These are phyloP conservation scores for Xiphophorus birchmanni DNA, from an alignment of 2,797 vertebrate species.

Conservation along the genomic window DNA sequence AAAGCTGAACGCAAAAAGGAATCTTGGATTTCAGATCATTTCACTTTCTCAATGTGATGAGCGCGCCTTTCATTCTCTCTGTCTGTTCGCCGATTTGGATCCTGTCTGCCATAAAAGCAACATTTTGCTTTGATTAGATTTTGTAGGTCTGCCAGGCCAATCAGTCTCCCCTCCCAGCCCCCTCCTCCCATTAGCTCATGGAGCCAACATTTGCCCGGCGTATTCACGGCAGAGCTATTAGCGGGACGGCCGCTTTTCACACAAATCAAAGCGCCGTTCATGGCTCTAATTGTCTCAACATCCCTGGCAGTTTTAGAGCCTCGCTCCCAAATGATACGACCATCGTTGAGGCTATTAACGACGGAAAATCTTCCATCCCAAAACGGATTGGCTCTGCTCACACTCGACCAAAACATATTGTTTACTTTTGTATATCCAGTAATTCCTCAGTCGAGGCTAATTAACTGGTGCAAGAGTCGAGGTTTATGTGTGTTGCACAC, in stretches of 20 bases:
- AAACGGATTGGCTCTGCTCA: slow-evolving; percentile 24
- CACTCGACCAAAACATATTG: slow-evolving; percentile 25
- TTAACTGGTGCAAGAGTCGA: slow-evolving; percentile 6
- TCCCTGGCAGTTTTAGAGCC: slow-evolving; percentile 35
- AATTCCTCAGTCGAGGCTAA: slow-evolving; percentile 52
- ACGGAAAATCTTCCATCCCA: slow-evolving; percentile 30
- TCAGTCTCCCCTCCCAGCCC: slow-evolving; percentile 7
- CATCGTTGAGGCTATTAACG: slow-evolving; percentile 34
- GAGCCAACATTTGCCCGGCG: slow-evolving; percentile 34
- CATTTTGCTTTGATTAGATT: slow-evolving; percentile 40
- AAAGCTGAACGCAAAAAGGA: slow-evolving; percentile 19
- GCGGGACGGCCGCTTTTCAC: slow-evolving; percentile 19
- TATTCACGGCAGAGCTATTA: slow-evolving; percentile 23
- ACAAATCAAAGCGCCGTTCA: slow-evolving; percentile 55
- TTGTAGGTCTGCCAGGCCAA: slow-evolving; percentile 32
- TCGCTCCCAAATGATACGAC: slow-evolving; percentile 38
- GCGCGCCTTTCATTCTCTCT: neutral
- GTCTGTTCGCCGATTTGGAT: neutral
- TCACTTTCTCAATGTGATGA: slow-evolving; percentile 12
- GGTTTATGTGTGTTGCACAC: neutral
- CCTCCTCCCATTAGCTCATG: slow-evolving; percentile 19
- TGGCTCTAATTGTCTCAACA: slow-evolving; percentile 44
- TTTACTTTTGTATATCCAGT: slow-evolving; percentile 35
- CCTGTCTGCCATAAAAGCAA: slow-evolving; percentile 29
- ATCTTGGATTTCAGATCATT: slow-evolving; percentile 1